Percentiles rank a stretch among this genome's conserved stretches.
Evolutionary conservation across 2,797 vertebrate species (phyloP).

Genomic region (Sitta carolinensis): DNA sequence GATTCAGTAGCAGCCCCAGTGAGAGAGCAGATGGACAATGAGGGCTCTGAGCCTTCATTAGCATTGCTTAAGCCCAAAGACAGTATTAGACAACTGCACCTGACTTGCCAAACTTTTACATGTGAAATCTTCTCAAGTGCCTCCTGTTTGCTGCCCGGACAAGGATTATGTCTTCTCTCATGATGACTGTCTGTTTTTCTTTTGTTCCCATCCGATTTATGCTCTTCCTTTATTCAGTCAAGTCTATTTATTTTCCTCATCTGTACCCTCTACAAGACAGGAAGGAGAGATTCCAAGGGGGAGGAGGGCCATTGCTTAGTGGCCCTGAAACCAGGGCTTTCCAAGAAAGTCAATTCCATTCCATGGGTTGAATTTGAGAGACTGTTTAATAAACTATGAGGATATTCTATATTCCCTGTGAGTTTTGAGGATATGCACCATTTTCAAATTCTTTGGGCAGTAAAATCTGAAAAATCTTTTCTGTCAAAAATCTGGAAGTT

Average conservation of each 20-base stretch:
- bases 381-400: not conserved
- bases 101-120: not conserved
- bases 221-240: not conserved
- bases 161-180: not conserved
- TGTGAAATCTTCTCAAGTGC: not conserved
- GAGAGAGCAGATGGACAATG: not conserved
- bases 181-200: not conserved
- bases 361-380: not conserved
- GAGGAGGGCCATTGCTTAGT: not conserved
- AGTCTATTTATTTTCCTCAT: not conserved
- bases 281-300: fast-evolving
- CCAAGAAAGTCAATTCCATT: not conserved
- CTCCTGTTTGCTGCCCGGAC: not conserved
- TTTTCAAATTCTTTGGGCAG: not conserved
- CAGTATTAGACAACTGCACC: not conserved
- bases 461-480: not conserved
- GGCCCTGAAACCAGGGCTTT: not conserved
- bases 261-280: not conserved
- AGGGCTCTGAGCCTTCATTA: not conserved
- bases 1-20: not conserved
- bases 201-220: not conserved
- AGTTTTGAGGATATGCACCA: not conserved
- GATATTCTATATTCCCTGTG: not conserved
- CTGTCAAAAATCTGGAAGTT: not conserved
- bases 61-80: not conserved